Percentiles rank a stretch among this genome's conserved stretches.
These are phyloP conservation scores for Ctenopoma multispine DNA, from an alignment of 2,797 vertebrate genomes.

Conservation along the genomic window DNA sequence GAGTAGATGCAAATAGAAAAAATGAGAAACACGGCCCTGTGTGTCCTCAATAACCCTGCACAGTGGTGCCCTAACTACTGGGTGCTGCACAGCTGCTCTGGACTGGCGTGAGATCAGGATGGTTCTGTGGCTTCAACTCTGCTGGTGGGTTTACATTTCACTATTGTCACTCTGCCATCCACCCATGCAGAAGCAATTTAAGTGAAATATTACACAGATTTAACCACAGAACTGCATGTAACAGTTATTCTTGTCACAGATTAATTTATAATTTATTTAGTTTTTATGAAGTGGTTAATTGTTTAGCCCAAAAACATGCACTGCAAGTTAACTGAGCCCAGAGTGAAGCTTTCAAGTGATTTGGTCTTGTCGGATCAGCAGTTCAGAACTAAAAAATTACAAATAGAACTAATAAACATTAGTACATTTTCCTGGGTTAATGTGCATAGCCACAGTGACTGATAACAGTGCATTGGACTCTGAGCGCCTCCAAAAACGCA, in stretches of 20 bases:
- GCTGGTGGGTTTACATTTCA: conserved; percentile 18
- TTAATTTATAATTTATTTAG: background rate
- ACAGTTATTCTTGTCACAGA: background rate
- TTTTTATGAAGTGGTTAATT: background rate
- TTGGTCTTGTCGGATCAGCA: background rate
- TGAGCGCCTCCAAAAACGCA: too few species aligned
- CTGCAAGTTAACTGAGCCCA: background rate
- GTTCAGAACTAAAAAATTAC: too few species aligned
- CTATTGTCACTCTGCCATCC: conserved; percentile 27
- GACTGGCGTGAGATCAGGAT: conserved; percentile 46
- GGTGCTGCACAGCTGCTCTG: conserved; percentile 57
- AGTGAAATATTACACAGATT: conserved; percentile 9
- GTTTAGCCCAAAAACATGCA: background rate
- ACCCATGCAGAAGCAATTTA: conserved; percentile 33
- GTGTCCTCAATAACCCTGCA: conserved; percentile 59
- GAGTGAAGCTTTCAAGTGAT: background rate
- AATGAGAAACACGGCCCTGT: conserved; percentile 31
- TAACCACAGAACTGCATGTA: background rate
- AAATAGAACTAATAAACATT: too few species aligned
- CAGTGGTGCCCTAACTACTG: conserved; percentile 64
- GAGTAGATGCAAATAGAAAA: conserved; percentile 24
- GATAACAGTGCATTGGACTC: too few species aligned
- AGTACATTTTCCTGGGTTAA: too few species aligned
- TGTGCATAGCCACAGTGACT: too few species aligned
- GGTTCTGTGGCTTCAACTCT: conserved; percentile 51